phyloP scores from a whole-genome alignment of 2,888 invertebrate species.

The Acleris emargana region DNA sequence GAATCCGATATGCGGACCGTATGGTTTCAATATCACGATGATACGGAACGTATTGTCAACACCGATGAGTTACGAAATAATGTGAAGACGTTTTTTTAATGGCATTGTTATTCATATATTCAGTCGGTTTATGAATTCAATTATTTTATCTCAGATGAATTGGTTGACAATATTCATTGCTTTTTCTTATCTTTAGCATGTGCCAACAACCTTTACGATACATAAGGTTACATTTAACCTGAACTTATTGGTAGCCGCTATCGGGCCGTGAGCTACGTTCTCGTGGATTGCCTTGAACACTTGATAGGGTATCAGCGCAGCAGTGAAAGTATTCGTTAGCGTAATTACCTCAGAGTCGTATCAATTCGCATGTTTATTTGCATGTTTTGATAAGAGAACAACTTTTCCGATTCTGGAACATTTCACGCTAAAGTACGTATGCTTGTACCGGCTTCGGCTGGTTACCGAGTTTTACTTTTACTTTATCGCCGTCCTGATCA shows the following conservation, averaged over 20 bases:
- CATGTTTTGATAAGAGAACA: conserved; percentile 66
- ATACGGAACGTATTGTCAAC: conserved; percentile 15
- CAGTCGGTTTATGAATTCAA: not conserved
- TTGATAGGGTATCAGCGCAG: conserved; percentile 52
- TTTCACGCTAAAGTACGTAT: conserved; percentile 49
- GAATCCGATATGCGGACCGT: conserved; percentile 17
- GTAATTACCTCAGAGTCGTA: conserved; percentile 63
- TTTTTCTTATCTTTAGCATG: conserved; percentile 10
- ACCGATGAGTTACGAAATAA: conserved; percentile 16
- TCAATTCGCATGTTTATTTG: conserved; percentile 62
- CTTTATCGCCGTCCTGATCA: conserved; percentile 36
- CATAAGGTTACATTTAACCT: conserved; percentile 20
- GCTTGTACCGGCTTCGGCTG: conserved; percentile 40
- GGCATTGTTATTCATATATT: conserved; percentile 1
- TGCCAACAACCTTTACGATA: conserved; percentile 13
- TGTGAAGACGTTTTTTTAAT: conserved; percentile 13
- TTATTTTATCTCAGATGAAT: not conserved
- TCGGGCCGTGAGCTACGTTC: conserved; percentile 32
- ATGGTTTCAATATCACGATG: conserved; percentile 16
- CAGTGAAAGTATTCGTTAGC: conserved; percentile 80
- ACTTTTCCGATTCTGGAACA: conserved; percentile 59
- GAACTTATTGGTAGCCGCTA: conserved; percentile 21
- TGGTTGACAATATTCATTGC: not conserved
- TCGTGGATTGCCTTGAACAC: conserved; percentile 71
- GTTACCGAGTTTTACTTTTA: conserved; percentile 37